A percentile compares a stretch with the other conserved stretches of the same genome.
Evolutionary conservation across 1,140 invertebrate genomes (phyloP).

Genomic region (Eumeta japonica): DNA sequence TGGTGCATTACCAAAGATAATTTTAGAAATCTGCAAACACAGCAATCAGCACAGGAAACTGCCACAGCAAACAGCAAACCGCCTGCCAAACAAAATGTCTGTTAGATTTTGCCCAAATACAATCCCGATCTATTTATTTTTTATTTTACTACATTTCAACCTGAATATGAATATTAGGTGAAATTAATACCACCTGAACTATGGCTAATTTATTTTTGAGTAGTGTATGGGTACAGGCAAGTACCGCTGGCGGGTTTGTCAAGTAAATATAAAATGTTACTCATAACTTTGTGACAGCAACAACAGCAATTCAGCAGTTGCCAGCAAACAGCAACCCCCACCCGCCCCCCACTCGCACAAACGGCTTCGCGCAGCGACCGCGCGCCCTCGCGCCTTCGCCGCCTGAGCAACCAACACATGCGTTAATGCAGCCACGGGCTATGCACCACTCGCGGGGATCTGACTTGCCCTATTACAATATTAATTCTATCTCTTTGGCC

Average conservation of each 20-base stretch:
- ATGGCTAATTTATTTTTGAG: too few relatives aligned
- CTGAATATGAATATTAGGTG: not conserved
- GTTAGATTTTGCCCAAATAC: not conserved
- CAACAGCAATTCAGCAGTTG: constrained; percentile 54
- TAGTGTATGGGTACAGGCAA: too few relatives aligned
- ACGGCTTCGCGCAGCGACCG: not conserved
- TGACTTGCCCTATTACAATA: too few relatives aligned
- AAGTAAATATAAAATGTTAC: constrained; percentile 52
- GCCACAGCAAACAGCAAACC: constrained; percentile 55
- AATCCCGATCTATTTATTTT: not conserved
- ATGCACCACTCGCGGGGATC: not conserved
- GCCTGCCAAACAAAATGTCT: constrained; percentile 53
- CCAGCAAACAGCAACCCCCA: constrained; percentile 44
- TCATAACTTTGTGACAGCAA: constrained; percentile 54
- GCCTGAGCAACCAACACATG: not conserved
- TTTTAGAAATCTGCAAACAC: constrained; percentile 52
- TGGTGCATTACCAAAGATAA: constrained; percentile 26
- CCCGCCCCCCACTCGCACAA: constrained; percentile 35
- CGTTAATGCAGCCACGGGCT: not conserved
- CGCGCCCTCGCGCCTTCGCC: too few relatives aligned
- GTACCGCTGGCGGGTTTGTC: constrained; percentile 35
- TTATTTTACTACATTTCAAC: not conserved
- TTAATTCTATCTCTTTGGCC: too few relatives aligned
- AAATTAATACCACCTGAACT: too few relatives aligned
- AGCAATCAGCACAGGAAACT: constrained; percentile 52